A percentile compares a stretch with the other conserved stretches of the same genome.
phyloP scores from a whole-genome alignment of 2,113 vertebrate genomes.

The Hippotragus niger region DNA sequence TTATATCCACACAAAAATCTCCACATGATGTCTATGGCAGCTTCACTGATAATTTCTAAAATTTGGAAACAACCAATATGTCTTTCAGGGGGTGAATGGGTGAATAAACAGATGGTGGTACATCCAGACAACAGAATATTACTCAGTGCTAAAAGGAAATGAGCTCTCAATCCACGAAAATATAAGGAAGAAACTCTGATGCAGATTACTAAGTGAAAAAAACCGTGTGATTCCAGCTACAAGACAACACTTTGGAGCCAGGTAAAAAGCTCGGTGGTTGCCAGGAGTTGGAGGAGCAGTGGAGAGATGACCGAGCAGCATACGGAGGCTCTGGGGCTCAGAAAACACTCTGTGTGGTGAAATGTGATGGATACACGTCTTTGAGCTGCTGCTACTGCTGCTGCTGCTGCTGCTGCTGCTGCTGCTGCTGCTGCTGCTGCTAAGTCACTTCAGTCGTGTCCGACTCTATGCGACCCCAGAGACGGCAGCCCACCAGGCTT shows the following conservation, averaged over 20 bases:
- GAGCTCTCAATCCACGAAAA: not conserved
- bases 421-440: no score
- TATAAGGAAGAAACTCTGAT: not conserved
- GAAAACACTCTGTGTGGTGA: not conserved
- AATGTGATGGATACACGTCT: not conserved
- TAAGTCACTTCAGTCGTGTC: no score
- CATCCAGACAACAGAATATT: not conserved
- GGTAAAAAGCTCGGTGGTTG: not conserved
- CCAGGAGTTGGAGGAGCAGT: not conserved
- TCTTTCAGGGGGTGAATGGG: not conserved
- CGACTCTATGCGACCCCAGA: no score
- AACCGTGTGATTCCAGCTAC: not conserved
- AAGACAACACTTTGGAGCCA: not conserved
- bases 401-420: no score
- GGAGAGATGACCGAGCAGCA: no score
- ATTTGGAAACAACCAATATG: not conserved
- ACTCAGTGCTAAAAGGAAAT: not conserved
- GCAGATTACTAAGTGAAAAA: not conserved
- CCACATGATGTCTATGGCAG: not conserved
- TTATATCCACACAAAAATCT: not conserved
- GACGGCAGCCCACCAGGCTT: no score
- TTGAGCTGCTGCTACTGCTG: no score
- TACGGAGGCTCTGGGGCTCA: not conserved
- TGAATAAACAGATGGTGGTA: not conserved
- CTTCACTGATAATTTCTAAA: not conserved